Percentiles rank a stretch among this genome's conserved stretches.
Conservation (phyloP, 2,113 vertebrate species). For the Eira barbara region DNA sequence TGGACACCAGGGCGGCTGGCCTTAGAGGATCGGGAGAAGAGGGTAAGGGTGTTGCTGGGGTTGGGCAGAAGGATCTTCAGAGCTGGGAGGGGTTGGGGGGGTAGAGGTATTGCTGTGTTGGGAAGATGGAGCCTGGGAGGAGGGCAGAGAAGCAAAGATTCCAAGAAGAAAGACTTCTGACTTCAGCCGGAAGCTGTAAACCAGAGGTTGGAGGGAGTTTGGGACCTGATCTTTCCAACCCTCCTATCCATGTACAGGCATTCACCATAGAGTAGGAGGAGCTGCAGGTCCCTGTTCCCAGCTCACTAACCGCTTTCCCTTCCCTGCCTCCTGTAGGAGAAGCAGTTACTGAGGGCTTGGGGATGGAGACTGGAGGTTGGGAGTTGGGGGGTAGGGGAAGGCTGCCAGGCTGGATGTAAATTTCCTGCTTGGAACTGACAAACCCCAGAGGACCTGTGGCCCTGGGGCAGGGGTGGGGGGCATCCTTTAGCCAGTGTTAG, state of each 20-base stretch:
- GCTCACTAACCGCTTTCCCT: not conserved
- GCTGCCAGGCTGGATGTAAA: not conserved
- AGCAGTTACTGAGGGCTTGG: not conserved
- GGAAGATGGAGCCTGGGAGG: not conserved
- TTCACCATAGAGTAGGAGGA: not conserved
- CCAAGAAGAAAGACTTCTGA: not conserved
- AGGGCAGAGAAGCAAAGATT: not conserved
- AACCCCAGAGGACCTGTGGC: not conserved
- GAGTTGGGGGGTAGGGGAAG: not conserved
- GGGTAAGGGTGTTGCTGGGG: not conserved
- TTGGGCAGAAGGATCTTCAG: not conserved
- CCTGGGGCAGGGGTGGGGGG: not conserved
- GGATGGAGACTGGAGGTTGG: not conserved
- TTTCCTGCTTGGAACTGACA: not conserved
- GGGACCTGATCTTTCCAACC: not conserved
- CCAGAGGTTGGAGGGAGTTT: not conserved
- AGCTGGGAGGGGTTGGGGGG: no score
- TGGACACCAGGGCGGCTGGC: not conserved
- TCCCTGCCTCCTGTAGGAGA: not conserved
- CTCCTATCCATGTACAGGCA: not conserved
- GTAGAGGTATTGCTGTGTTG: not conserved
- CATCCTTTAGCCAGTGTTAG: not conserved
- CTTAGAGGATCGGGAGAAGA: not conserved
- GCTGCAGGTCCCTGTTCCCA: rapidly evolving
- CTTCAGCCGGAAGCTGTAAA: not conserved